Evolutionary conservation across 37 sponge, comb jelly and placozoan genomes (phyloP).

Genomic region (Eunapius fragilis): DNA sequence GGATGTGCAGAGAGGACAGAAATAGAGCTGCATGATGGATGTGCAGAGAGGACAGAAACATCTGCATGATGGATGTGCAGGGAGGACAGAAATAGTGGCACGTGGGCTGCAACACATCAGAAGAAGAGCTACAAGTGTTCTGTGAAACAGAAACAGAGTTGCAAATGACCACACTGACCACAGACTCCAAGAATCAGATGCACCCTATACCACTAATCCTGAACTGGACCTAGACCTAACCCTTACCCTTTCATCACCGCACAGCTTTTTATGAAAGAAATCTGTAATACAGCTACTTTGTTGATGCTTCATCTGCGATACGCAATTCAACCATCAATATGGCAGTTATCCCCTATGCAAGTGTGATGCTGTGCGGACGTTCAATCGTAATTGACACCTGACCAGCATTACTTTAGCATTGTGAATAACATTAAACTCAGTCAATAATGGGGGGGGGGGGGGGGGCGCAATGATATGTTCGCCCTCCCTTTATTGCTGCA

Average conservation of each 20-base stretch:
- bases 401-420: background rate
- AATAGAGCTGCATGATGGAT: too few species aligned
- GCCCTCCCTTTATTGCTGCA: background rate
- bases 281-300: background rate
- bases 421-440: background rate
- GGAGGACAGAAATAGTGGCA: too few species aligned
- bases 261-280: background rate
- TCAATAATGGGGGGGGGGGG: background rate
- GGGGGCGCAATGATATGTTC: background rate
- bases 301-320: background rate
- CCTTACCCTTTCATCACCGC: background rate
- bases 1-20: background rate
- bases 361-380: background rate
- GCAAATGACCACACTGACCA: background rate
- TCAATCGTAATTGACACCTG: background rate
- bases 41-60: too few species aligned
- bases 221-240: background rate
- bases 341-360: background rate
- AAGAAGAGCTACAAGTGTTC: too few species aligned
- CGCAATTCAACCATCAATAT: background rate
- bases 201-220: background rate
- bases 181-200: background rate
- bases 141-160: too few species aligned
- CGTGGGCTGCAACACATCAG: too few species aligned
- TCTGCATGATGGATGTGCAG: too few species aligned